Conservation (phyloP, 2,797 vertebrate species). For the Naso thynnoides region DNA sequence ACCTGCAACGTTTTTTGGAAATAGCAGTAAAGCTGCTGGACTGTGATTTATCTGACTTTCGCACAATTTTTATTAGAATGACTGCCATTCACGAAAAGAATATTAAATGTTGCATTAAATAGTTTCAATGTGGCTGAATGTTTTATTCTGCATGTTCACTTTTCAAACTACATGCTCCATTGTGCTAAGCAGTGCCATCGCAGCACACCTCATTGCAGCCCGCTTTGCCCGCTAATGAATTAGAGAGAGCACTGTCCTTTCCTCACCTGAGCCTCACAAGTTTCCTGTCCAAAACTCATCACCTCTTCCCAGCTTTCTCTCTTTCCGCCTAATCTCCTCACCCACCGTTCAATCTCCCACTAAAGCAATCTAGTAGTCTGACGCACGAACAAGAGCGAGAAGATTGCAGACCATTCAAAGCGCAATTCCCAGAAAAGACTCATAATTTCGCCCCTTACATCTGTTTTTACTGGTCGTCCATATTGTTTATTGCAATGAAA, state of each 20-base stretch:
- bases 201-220: slow-evolving; percentile 33
- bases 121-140: neutral
- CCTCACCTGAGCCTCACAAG: slow-evolving; percentile 57
- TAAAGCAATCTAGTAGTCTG: slow-evolving; percentile 58
- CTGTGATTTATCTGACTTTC: too few species aligned
- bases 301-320: slow-evolving; percentile 24
- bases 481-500: slow-evolving; percentile 44
- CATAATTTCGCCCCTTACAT: slow-evolving; percentile 37
- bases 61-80: slow-evolving; percentile 1
- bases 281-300: slow-evolving; percentile 56
- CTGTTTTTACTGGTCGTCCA: neutral
- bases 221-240: slow-evolving; percentile 54
- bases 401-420: slow-evolving; percentile 56
- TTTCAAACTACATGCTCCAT: slow-evolving; percentile 8
- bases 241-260: slow-evolving; percentile 37
- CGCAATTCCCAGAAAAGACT: slow-evolving; percentile 37
- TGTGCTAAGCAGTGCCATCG: slow-evolving; percentile 8
- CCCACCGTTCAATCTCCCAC: slow-evolving; percentile 48
- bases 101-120: neutral
- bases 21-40: too few species aligned
- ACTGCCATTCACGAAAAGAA: neutral
- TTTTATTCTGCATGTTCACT: slow-evolving; percentile 19
- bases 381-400: slow-evolving; percentile 40
- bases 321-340: slow-evolving; percentile 43
- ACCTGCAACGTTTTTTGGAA: too few species aligned